Percentiles rank a stretch among this genome's conserved stretches.
Conservation (phyloP, 2,888 invertebrate genomes). For the Tiliacea citrago region DNA sequence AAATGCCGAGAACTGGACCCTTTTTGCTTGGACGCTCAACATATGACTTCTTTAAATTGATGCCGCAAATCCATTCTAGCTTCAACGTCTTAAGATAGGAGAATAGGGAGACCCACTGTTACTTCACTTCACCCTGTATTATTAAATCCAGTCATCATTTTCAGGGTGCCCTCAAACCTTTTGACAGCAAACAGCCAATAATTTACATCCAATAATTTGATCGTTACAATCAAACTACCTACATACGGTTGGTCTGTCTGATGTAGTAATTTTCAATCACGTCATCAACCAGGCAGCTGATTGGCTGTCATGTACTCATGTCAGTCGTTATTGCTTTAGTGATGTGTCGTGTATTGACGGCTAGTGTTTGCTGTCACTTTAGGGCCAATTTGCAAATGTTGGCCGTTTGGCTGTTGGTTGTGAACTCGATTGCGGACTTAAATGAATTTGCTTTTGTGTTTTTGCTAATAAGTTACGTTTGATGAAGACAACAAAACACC, state of each 20-base stretch:
- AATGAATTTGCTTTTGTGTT: neutral
- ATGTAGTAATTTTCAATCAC: conserved; percentile 30
- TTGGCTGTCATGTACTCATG: conserved; percentile 30
- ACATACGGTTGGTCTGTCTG: conserved; percentile 2
- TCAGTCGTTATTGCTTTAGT: conserved; percentile 32
- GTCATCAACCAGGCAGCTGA: conserved; percentile 28
- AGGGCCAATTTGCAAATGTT: conserved; percentile 6
- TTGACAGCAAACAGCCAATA: conserved; percentile 11
- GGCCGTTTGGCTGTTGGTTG: neutral
- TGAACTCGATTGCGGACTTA: neutral
- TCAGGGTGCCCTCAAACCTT: neutral
- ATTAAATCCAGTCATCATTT: conserved; percentile 3
- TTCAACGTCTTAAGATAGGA: neutral
- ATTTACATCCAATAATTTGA: conserved; percentile 7
- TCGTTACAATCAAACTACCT: conserved; percentile 22
- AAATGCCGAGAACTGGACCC: too few species aligned
- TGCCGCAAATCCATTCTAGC: too few species aligned
- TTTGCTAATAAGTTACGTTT: neutral
- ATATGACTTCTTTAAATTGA: neutral
- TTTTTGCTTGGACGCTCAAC: too few species aligned
- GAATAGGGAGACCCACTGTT: too few species aligned
- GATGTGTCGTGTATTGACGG: conserved; percentile 10
- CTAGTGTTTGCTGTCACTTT: conserved; percentile 36
- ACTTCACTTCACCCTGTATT: neutral
- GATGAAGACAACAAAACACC: neutral